Evolutionary conservation across 2,113 vertebrate species (phyloP).

Genomic region (Oryzias curvinotus): DNA sequence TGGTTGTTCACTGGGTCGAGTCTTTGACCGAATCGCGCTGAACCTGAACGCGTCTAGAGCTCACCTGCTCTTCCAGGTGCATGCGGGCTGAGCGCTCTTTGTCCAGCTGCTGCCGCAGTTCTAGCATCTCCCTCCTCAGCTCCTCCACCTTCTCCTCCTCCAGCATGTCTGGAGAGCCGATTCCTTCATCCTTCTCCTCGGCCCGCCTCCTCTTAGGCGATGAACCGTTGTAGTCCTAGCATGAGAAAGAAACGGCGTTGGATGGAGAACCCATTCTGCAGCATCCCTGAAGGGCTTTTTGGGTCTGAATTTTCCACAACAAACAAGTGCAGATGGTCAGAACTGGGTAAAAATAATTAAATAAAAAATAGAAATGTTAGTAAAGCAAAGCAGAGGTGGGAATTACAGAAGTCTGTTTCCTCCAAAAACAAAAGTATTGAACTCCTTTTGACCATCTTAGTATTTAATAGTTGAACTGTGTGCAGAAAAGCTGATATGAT

Average conservation of each 20-base stretch:
- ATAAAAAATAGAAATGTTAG: too few species aligned
- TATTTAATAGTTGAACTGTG: too few species aligned
- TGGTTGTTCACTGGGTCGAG: not conserved
- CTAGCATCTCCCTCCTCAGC: constrained; percentile 92
- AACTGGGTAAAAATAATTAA: too few species aligned
- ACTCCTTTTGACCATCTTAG: too few species aligned
- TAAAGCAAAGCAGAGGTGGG: too few species aligned
- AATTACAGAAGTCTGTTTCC: too few species aligned
- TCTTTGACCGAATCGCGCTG: too few species aligned
- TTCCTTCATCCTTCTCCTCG: constrained; percentile 97
- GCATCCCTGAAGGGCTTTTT: too few species aligned
- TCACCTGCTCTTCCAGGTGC: constrained; percentile 98
- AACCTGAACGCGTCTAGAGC: constrained; percentile 5
- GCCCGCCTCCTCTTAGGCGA: constrained; percentile 95
- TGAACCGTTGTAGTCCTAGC: constrained; percentile 92
- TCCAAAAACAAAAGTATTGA: too few species aligned
- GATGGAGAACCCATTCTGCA: not conserved
- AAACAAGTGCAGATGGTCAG: too few species aligned
- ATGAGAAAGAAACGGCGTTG: not conserved
- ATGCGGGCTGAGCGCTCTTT: constrained; percentile 95
- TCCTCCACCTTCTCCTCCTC: constrained; percentile 98
- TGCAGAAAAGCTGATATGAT: too few species aligned
- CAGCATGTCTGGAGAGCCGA: constrained; percentile 93
- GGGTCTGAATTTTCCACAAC: too few species aligned
- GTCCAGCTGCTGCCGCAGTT: constrained; percentile 94